Conservation (phyloP, 2,888 invertebrate species). For the Anoncus sp. region DNA sequence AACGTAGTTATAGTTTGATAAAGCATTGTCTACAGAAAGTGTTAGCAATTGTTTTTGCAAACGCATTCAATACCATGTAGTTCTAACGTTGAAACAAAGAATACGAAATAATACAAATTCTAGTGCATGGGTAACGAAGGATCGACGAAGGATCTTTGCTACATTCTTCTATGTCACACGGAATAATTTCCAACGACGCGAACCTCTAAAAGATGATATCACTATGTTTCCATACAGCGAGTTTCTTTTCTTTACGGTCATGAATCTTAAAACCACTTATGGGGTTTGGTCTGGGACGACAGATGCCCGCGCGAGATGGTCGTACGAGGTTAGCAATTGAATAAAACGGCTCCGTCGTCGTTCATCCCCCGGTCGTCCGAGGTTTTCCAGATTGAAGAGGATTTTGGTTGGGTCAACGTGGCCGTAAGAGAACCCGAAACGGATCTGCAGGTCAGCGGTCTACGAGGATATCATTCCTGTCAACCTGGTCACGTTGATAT, state of each 20-base stretch:
- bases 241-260: constrained; percentile 22
- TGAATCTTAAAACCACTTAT: constrained; percentile 53
- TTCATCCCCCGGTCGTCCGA: constrained; percentile 48
- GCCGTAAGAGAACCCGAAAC: constrained; percentile 2
- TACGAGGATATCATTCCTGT: constrained; percentile 48
- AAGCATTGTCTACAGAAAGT: neutral
- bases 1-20: neutral
- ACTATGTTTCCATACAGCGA: neutral
- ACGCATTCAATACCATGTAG: neutral
- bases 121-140: neutral
- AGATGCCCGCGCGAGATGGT: constrained; percentile 21
- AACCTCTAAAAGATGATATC: neutral
- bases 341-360: constrained; percentile 52
- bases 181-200: neutral
- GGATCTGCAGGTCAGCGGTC: constrained; percentile 41
- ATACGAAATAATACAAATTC: neutral
- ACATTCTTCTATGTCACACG: constrained; percentile 2
- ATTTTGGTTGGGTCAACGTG: constrained; percentile 7
- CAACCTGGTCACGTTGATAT: constrained; percentile 24
- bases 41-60: neutral
- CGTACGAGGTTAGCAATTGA: constrained; percentile 32
- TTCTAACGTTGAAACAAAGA: neutral
- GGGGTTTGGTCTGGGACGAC: constrained; percentile 26
- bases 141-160: neutral
- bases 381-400: constrained; percentile 57